Evolutionary conservation across 1,140 invertebrate species (phyloP).

Genomic region (Drosophila oshimai): DNA sequence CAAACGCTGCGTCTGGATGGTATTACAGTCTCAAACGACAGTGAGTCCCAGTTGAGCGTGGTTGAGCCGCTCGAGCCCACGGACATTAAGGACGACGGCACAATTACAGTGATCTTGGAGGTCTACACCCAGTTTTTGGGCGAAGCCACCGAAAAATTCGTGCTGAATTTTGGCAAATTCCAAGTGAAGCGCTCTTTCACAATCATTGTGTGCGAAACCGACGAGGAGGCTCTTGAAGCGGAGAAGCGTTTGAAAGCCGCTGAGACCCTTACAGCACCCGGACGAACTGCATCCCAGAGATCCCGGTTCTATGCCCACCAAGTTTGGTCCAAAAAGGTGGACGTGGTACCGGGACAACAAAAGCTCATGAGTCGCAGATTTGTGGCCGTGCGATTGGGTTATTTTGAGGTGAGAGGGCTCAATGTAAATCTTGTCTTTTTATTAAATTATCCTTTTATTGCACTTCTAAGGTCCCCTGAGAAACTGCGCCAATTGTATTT

Average conservation of each 20-base stretch:
- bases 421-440: background rate
- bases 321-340: constrained; percentile 60
- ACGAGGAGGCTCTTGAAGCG: constrained; percentile 3
- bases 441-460: background rate
- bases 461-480: constrained; percentile 85
- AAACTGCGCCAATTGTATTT: constrained; percentile 84
- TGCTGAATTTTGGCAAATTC: constrained; percentile 85
- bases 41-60: constrained; percentile 69
- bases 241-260: constrained; percentile 32
- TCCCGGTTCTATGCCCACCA: constrained; percentile 62
- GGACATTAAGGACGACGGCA: background rate
- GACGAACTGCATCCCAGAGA: constrained; percentile 29
- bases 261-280: constrained; percentile 4
- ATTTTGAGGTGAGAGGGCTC: constrained; percentile 83
- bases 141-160: constrained; percentile 84
- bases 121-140: constrained; percentile 84
- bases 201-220: constrained; percentile 27
- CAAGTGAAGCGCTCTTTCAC: constrained; percentile 28
- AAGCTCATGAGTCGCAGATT: constrained; percentile 83
- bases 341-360: constrained; percentile 85
- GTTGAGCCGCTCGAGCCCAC: constrained; percentile 11
- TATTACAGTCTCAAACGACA: constrained; percentile 67
- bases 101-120: constrained; percentile 29
- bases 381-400: constrained; percentile 82
- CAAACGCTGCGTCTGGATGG: constrained; percentile 54